Evolutionary conservation across 1,140 invertebrate genomes (phyloP).

Genomic region (Phthorimaea operculella): DNA sequence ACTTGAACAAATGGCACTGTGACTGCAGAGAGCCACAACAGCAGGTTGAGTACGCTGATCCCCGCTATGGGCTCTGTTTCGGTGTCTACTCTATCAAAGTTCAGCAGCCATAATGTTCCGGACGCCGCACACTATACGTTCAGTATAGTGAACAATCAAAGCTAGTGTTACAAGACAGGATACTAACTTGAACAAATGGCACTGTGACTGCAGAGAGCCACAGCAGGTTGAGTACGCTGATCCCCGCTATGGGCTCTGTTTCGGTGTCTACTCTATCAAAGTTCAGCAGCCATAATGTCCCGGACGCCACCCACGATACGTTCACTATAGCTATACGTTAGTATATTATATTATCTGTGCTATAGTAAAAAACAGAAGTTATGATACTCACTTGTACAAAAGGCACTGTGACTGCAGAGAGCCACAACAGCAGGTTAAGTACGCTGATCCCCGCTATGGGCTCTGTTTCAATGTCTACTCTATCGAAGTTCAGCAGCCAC

Average conservation of each 20-base stretch:
- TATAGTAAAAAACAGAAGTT: too few species aligned
- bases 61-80: too few species aligned
- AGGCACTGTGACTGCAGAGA: conserved; percentile 74
- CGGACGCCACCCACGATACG: conserved; percentile 76
- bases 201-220: conserved; percentile 76
- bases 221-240: conserved; percentile 73
- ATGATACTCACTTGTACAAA: conserved; percentile 80
- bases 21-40: conserved; percentile 76
- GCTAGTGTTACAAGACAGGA: too few species aligned
- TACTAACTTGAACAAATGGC: conserved; percentile 75
- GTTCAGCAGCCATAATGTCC: conserved; percentile 74
- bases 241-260: conserved; percentile 68
- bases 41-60: conserved; percentile 72
- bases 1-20: conserved; percentile 78
- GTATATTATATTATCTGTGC: too few species aligned
- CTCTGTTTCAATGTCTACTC: conserved; percentile 64
- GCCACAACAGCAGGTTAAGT: conserved; percentile 76
- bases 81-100: too few species aligned
- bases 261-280: conserved; percentile 68
- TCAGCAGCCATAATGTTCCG: too few species aligned
- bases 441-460: conserved; percentile 71
- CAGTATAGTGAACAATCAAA: too few species aligned
- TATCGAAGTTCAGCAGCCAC: conserved; percentile 74
- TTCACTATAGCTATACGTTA: conserved; percentile 81
- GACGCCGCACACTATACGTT: too few species aligned